phyloP scores from a whole-genome alignment of 2,113 vertebrate species.

The Tragelaphus strepsiceros region DNA sequence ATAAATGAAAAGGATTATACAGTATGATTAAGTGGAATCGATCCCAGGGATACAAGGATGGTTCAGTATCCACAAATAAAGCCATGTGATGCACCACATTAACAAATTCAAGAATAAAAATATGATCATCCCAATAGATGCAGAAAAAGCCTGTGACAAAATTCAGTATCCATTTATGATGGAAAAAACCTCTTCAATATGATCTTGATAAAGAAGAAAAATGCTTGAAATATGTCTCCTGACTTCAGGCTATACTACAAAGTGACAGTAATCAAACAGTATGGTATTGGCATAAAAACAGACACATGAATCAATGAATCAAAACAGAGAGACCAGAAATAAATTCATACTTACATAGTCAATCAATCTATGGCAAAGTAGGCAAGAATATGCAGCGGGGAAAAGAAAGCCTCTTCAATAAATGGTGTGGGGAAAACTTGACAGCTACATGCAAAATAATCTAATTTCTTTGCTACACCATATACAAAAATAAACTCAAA shows the following conservation, averaged over 20 bases:
- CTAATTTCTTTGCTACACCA: background rate
- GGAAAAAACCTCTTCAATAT: background rate
- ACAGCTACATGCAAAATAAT: background rate
- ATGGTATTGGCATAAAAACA: background rate
- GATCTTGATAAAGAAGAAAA: background rate
- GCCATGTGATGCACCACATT: background rate
- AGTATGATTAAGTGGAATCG: background rate
- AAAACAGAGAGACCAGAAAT: background rate
- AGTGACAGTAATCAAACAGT: background rate
- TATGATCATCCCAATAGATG: background rate
- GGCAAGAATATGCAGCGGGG: background rate
- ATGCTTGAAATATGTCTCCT: background rate
- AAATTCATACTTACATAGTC: background rate
- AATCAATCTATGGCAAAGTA: background rate
- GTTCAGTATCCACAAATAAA: background rate
- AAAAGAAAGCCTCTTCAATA: background rate
- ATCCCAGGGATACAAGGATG: background rate
- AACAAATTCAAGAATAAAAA: background rate
- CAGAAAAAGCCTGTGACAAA: background rate
- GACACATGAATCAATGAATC: background rate
- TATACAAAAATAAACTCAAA: background rate
- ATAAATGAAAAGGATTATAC: background rate
- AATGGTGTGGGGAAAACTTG: accelerated
- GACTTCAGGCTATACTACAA: background rate
- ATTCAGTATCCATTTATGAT: background rate